Percentiles rank a stretch among this genome's conserved stretches.
Conservation (phyloP, 2,113 vertebrate species). For the Petrocephalus microphthalmus region DNA sequence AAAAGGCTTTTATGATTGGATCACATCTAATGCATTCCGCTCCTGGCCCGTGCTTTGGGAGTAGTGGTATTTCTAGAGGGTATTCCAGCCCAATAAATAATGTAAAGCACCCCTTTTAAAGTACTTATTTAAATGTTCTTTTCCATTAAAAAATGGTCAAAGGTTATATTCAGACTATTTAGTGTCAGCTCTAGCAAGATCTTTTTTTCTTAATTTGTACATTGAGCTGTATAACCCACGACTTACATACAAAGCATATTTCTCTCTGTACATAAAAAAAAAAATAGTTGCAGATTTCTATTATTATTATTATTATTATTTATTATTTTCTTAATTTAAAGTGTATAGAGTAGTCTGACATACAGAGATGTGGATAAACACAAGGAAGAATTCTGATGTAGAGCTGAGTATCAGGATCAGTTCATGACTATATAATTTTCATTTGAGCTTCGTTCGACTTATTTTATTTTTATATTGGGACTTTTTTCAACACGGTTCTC, state of each 20-base stretch:
- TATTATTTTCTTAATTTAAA: neutral
- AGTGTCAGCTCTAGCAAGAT: neutral
- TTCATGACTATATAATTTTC: neutral
- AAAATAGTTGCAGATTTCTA: neutral
- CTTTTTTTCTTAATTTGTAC: neutral
- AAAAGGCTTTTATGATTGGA: neutral
- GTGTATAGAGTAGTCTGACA: neutral
- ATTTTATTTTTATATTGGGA: neutral
- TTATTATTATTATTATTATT: neutral
- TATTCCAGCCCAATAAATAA: slow-evolving; percentile 11
- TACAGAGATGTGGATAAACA: neutral
- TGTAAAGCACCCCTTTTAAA: neutral
- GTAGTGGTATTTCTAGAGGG: neutral
- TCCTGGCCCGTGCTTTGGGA: neutral
- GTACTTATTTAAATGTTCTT: slow-evolving; percentile 16
- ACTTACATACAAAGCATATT: neutral
- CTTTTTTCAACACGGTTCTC: neutral
- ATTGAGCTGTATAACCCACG: neutral
- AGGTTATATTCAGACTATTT: neutral
- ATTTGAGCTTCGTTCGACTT: neutral
- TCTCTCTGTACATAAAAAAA: neutral
- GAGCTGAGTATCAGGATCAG: neutral
- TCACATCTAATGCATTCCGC: slow-evolving; percentile 8
- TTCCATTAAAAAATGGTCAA: slow-evolving; percentile 8
- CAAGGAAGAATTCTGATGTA: neutral